Percentiles rank a stretch among this genome's conserved stretches.
Conservation (phyloP, 2,888 invertebrate genomes). For the Tenthredo livida region DNA sequence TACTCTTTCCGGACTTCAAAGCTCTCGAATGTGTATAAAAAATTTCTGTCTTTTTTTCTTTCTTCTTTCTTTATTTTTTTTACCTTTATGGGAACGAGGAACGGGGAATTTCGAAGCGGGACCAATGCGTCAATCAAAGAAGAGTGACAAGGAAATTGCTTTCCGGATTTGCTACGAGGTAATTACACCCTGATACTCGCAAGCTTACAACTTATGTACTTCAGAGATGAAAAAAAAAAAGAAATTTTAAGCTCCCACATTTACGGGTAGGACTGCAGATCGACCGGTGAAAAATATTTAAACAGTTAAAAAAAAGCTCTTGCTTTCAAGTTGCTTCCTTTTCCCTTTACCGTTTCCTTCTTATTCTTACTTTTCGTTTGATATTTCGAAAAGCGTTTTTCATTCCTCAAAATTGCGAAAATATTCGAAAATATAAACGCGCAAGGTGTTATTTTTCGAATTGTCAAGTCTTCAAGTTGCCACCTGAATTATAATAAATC, state of each 20-base stretch:
- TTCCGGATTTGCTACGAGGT: constrained; percentile 10
- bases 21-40: constrained; percentile 18
- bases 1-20: constrained; percentile 38
- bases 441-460: not conserved
- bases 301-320: not conserved
- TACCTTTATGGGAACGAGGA: not conserved
- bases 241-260: not conserved
- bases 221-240: not conserved
- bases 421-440: not conserved
- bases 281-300: not conserved
- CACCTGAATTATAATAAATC: not conserved
- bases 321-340: not conserved
- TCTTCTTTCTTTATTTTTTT: not conserved
- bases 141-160: constrained; percentile 34
- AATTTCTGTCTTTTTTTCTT: not conserved
- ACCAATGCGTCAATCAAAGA: constrained; percentile 32
- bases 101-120: not conserved
- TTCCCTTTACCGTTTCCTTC: not conserved
- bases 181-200: constrained; percentile 2
- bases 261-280: not conserved
- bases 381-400: not conserved
- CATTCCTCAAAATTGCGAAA: not conserved
- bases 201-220: not conserved
- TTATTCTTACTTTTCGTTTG: not conserved
- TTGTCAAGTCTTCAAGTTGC: not conserved